Evolutionary conservation across 2,888 invertebrate genomes (phyloP).

Genomic region (Lasiommata megera): DNA sequence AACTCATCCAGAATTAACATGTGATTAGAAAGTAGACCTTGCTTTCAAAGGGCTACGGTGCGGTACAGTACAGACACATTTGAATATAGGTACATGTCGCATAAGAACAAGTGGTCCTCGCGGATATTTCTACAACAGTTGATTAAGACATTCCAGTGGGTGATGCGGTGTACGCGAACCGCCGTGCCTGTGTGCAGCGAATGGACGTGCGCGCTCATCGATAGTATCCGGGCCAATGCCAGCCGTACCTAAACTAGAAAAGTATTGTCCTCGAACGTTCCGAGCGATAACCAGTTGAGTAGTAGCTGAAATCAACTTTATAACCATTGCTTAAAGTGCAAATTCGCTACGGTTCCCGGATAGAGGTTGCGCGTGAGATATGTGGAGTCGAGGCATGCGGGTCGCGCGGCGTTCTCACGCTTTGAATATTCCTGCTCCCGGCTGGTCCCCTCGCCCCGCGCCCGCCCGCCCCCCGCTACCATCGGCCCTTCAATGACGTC

Average conservation of each 20-base stretch:
- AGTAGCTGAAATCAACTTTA: conserved; percentile 50
- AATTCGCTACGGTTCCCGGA: conserved; percentile 42
- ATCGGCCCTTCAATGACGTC: conserved; percentile 73
- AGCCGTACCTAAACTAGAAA: conserved; percentile 80
- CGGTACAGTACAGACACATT: no score
- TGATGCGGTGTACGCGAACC: conserved; percentile 10
- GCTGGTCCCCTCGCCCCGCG: conserved; percentile 43
- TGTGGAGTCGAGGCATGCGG: conserved; percentile 80
- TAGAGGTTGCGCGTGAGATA: conserved; percentile 80
- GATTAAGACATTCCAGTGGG: conserved; percentile 26
- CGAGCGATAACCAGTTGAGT: conserved; percentile 66
- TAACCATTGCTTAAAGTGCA: conserved; percentile 45
- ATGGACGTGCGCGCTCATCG: conserved; percentile 73
- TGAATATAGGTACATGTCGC: no score
- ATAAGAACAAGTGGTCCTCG: no score
- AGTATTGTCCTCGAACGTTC: conserved; percentile 80
- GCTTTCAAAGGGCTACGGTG: no score
- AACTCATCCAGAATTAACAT: no score
- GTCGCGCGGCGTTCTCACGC: conserved; percentile 80
- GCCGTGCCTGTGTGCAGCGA: conserved; percentile 39
- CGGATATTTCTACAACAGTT: neutral
- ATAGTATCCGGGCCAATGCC: conserved; percentile 79
- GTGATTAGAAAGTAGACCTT: no score
- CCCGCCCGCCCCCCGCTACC: conserved; percentile 38
- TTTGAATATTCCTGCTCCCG: conserved; percentile 80